Evolutionary conservation across 2,797 vertebrate species (phyloP).

Genomic region (Otolemur crassicaudatus): DNA sequence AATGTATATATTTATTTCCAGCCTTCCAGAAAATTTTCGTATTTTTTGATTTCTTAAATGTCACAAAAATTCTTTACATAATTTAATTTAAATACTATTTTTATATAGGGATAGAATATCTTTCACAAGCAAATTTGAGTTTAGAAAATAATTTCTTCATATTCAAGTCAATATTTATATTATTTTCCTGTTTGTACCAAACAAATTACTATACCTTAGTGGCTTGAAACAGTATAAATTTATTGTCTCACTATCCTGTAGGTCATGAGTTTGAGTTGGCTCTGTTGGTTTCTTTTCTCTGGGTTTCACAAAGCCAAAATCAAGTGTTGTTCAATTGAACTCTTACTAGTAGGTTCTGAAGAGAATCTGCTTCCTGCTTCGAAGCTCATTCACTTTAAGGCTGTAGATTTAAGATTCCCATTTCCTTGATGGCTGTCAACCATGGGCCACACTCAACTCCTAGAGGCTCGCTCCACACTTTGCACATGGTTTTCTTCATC

Average conservation of each 20-base stretch:
- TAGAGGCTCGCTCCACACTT: neutral
- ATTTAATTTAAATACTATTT: neutral
- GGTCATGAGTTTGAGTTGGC: neutral
- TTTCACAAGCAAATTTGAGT: neutral
- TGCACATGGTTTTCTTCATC: neutral
- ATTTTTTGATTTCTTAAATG: neutral
- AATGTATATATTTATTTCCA: neutral
- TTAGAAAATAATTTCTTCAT: neutral
- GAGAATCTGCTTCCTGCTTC: neutral
- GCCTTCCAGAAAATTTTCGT: neutral
- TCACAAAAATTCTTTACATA: neutral
- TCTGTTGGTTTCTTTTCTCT: neutral
- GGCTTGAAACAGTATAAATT: neutral
- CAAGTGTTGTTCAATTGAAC: neutral
- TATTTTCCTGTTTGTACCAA: neutral
- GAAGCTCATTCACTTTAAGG: neutral
- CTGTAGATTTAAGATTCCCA: neutral
- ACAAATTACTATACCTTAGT: neutral
- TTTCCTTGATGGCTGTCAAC: neutral
- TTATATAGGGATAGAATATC: neutral
- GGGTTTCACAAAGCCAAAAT: neutral
- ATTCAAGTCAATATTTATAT: neutral
- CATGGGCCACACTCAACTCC: neutral
- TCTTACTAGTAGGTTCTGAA: neutral
- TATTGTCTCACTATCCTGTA: neutral